Evolutionary conservation across 2,888 invertebrate genomes (phyloP), one percentile per base, ranked within the genome.

Genomic region (Thereva unica): DNA sequence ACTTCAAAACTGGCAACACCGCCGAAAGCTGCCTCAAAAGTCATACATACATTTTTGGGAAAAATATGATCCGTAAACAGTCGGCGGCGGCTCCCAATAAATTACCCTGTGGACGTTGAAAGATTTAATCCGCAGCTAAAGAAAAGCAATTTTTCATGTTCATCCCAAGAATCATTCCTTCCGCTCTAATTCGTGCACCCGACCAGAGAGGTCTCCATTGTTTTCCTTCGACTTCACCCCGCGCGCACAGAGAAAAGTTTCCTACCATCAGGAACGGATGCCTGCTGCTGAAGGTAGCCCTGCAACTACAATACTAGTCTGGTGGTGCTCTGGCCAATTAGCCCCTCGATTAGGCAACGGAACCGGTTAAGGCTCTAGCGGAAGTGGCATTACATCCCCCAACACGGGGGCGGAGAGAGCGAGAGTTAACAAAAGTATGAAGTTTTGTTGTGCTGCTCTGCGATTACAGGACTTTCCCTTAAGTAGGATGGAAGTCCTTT

Each of bases 141-240:
- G 57, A 34, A 37, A 37, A 44, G 10, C 53, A 53, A 34, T 53
- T 53, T 40, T 38, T 40, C 53, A 12, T 45, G 57, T 59, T 59
- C 47, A 59, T 59, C 57, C 57, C 37, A 38, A 59, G 47, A 59
- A 59, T 59, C 57, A 59, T 59, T 59, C 57, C 5, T 59, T 59
- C 57, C 57, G 38, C 57, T 59, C 47, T 47, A 59, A 47, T 47
- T 47, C 57, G 10, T 37, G 23, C 34, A 35, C 12, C 57, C 37
- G 23, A 23, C 1, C 47, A 59, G 47, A 45, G 47, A 59, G 57
- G n/a, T 59, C 37, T 59, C 12, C 10, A 34, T 50, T 50, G 50
- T 50, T 50, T 50, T 50, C 35, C 34, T 35, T 23, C 35, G 34
- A 12, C 6, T 50, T 50, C 35, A 8, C 34, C 9, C 9, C 34